A percentile compares a stretch with the other conserved stretches of the same genome.
phyloP scores from a whole-genome alignment of 2,888 invertebrate species.

The Cistogaster globosa region DNA sequence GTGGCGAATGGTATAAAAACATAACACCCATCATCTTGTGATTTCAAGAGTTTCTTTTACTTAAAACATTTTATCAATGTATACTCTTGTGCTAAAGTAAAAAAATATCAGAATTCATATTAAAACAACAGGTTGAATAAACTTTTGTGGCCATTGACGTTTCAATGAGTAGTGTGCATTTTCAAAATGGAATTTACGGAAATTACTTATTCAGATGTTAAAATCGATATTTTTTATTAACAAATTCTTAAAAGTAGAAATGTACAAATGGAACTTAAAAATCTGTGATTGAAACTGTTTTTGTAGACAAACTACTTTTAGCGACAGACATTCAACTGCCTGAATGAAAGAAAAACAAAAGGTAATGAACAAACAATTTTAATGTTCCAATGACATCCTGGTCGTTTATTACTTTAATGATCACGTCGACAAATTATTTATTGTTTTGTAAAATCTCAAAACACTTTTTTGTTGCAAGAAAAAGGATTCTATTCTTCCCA shows the following conservation, averaged over 20 bases:
- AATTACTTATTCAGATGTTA: slow-evolving; percentile 2
- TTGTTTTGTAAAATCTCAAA: slow-evolving; percentile 30
- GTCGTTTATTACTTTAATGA: slow-evolving; percentile 33
- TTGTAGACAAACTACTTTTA: too few species aligned
- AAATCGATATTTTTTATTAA: slow-evolving; percentile 42
- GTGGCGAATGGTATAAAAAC: too few species aligned
- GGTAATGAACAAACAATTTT: slow-evolving; percentile 44
- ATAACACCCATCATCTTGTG: slow-evolving; percentile 29
- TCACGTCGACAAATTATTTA: slow-evolving; percentile 31
- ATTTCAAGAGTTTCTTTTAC: slow-evolving; percentile 38
- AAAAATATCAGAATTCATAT: slow-evolving; percentile 45
- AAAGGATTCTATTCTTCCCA: slow-evolving; percentile 8
- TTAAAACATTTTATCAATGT: slow-evolving; percentile 24
- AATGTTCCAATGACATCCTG: slow-evolving; percentile 56
- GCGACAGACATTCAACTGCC: neutral
- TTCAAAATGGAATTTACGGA: slow-evolving; percentile 50
- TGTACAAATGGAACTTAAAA: neutral
- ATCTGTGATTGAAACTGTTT: slow-evolving; percentile 59
- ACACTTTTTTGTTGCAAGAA: slow-evolving; percentile 24
- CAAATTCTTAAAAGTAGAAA: slow-evolving; percentile 36
- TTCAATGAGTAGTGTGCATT: slow-evolving; percentile 10
- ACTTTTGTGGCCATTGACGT: slow-evolving; percentile 68
- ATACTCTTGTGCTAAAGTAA: slow-evolving; percentile 10
- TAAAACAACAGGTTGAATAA: slow-evolving; percentile 68
- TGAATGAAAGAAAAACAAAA: slow-evolving; percentile 19